Evolutionary conservation across 2,113 vertebrate genomes (phyloP).

Genomic region (Zapus hudsonius): DNA sequence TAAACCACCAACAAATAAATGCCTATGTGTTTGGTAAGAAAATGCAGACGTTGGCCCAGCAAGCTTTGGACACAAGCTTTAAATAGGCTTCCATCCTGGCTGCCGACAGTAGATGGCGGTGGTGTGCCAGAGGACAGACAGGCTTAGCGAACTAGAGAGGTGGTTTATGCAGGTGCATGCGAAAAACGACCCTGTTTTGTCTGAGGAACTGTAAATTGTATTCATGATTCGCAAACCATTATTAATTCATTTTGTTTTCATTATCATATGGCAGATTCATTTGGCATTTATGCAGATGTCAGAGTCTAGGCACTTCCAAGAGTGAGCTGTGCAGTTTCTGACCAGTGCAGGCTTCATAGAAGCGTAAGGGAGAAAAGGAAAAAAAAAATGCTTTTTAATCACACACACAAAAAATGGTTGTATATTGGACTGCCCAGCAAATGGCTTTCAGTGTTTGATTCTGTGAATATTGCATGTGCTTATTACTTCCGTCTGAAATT

Average conservation of each 20-base stretch:
- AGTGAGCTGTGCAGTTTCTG: slow-evolving; percentile 26
- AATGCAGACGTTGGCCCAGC: not conserved
- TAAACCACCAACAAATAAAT: not conserved
- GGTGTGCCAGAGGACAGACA: slow-evolving; percentile 71
- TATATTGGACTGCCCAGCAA: slow-evolving; percentile 56
- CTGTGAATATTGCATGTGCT: slow-evolving; percentile 21
- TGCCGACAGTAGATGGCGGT: slow-evolving; percentile 82
- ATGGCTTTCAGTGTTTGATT: slow-evolving; percentile 67
- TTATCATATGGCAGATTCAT: slow-evolving; percentile 78
- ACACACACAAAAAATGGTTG: slow-evolving; percentile 39
- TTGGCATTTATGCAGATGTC: slow-evolving; percentile 79
- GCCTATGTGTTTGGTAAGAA: not conserved
- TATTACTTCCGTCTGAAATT: slow-evolving; percentile 57
- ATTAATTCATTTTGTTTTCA: slow-evolving; percentile 81
- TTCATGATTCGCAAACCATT: slow-evolving; percentile 78
- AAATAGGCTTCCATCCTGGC: slow-evolving; percentile 42
- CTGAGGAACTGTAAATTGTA: slow-evolving; percentile 77
- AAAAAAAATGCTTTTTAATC: slow-evolving; percentile 46
- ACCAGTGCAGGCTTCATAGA: slow-evolving; percentile 1
- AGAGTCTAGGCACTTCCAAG: slow-evolving; percentile 54
- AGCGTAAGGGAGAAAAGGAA: slow-evolving; percentile 40
- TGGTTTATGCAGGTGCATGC: slow-evolving; percentile 62
- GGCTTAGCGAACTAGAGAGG: not conserved
- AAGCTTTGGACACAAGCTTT: fast-evolving
- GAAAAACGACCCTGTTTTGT: slow-evolving; percentile 75